Evolutionary conservation across 2,888 invertebrate species (phyloP).

Genomic region (Macaria liturata): DNA sequence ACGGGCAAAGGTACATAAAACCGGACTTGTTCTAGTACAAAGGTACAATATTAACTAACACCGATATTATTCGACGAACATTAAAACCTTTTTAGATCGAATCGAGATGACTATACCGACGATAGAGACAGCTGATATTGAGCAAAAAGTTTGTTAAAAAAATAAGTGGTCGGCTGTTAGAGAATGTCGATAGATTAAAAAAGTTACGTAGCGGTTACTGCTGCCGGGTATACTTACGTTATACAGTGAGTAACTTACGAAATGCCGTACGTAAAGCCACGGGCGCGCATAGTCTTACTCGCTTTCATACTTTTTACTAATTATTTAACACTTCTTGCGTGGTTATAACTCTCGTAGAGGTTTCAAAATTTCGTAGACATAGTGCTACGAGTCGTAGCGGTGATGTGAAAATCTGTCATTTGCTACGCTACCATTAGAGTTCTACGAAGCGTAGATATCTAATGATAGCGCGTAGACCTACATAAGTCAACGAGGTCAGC

Average conservation of each 20-base stretch:
- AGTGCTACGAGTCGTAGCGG: neutral
- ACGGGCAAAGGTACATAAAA: conserved; percentile 63
- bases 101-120: conserved; percentile 59
- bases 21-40: conserved; percentile 51
- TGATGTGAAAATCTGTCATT: no score
- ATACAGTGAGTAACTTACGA: conserved; percentile 78
- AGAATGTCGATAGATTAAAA: conserved; percentile 57
- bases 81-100: conserved; percentile 47
- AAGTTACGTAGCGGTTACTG: conserved; percentile 76
- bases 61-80: conserved; percentile 61
- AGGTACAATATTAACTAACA: conserved; percentile 44
- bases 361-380: neutral
- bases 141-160: conserved; percentile 80
- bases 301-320: no score
- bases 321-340: no score
- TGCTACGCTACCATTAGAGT: no score
- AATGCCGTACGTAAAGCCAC: conserved; percentile 75
- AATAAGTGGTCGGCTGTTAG: conserved; percentile 69
- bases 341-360: neutral
- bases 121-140: conserved; percentile 68
- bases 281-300: conserved; percentile 62
- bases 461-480: no score
- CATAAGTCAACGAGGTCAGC: no score
- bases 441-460: no score
- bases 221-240: conserved; percentile 77